Conservation (phyloP, 1,140 invertebrate species). For the Thaumetopoea pityocampa region DNA sequence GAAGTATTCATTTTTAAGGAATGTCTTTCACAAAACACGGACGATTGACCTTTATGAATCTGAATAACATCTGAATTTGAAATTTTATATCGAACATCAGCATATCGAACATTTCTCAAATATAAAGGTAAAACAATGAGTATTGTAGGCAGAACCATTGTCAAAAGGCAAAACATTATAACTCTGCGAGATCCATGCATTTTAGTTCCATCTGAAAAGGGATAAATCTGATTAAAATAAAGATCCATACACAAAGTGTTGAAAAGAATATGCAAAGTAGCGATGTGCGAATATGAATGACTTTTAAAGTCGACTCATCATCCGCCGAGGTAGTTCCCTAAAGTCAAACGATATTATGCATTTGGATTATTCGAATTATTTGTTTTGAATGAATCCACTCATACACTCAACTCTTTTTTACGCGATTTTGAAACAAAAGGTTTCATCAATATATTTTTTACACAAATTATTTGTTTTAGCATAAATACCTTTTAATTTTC, state of each 20-base stretch:
- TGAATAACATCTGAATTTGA: constrained; percentile 89
- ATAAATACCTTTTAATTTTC: no score
- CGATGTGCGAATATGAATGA: no score
- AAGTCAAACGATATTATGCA: no score
- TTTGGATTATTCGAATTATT: no score
- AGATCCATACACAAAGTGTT: neutral
- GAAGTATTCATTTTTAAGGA: constrained; percentile 85
- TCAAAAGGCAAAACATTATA: constrained; percentile 84
- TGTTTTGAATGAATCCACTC: no score
- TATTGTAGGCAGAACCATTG: constrained; percentile 82
- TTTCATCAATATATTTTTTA: no score
- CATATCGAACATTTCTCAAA: constrained; percentile 83
- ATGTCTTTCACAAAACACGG: constrained; percentile 87
- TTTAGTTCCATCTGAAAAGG: constrained; percentile 79
- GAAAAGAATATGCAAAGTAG: no score
- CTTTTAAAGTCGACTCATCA: no score
- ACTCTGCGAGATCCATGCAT: constrained; percentile 87
- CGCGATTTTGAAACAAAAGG: no score
- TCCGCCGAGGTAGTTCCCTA: no score
- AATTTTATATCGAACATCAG: constrained; percentile 84
- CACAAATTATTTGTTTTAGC: no score
- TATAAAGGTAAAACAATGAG: constrained; percentile 85
- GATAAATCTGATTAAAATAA: constrained; percentile 25
- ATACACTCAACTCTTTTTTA: no score
- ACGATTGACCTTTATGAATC: constrained; percentile 85